Percentiles rank a stretch among this genome's conserved stretches.
These are phyloP conservation scores for Pterostichus niger DNA, from an alignment of 2,888 invertebrate genomes.

Conservation along the genomic window DNA sequence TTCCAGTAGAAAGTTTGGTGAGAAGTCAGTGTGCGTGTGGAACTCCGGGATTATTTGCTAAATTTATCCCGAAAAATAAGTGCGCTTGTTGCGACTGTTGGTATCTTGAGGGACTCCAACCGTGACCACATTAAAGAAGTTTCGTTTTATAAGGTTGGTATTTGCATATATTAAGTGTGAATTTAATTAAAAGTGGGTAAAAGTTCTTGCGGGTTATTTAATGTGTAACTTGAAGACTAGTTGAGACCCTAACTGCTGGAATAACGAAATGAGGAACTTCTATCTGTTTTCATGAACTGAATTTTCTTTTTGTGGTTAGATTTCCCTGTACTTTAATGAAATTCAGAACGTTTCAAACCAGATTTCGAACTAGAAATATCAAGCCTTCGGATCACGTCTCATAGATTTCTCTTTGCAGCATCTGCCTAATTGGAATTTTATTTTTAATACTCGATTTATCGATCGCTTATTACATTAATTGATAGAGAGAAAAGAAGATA, in stretches of 20 bases:
- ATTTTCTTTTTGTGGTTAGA: constrained; percentile 4
- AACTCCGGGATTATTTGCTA: constrained; percentile 46
- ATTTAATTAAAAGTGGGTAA: constrained; percentile 58
- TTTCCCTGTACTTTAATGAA: background rate
- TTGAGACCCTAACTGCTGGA: constrained; percentile 30
- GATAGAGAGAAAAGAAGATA: too few species aligned
- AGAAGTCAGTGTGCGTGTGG: constrained; percentile 48
- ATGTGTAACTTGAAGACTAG: constrained; percentile 47
- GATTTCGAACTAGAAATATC: too few species aligned
- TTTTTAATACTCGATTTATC: too few species aligned
- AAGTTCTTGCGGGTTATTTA: constrained; percentile 54
- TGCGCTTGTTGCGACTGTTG: constrained; percentile 48
- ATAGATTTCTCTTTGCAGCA: too few species aligned
- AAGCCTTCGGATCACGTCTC: too few species aligned
- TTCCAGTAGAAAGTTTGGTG: constrained; percentile 27
- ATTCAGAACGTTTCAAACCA: background rate
- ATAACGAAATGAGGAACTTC: constrained; percentile 38
- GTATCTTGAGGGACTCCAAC: constrained; percentile 29
- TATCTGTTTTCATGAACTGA: background rate
- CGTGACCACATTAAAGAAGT: constrained; percentile 50
- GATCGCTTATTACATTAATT: too few species aligned
- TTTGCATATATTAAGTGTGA: constrained; percentile 64
- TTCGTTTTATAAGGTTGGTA: constrained; percentile 58
- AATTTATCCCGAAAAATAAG: constrained; percentile 52
- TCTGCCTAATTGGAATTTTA: too few species aligned